Conservation (phyloP, 2,113 vertebrate genomes). For the Ia io region DNA sequence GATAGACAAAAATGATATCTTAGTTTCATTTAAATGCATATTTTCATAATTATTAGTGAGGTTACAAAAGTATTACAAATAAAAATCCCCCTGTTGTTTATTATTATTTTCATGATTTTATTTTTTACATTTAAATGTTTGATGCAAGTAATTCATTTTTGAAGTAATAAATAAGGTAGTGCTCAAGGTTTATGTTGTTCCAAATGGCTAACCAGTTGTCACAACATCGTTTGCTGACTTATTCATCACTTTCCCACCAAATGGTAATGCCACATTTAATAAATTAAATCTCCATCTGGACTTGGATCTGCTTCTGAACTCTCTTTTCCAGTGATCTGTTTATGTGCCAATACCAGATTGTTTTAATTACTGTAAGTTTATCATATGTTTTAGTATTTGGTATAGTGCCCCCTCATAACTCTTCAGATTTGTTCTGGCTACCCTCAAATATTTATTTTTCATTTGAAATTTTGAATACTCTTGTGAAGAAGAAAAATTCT, state of each 20-base stretch:
- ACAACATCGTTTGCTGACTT: neutral
- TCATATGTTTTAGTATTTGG: neutral
- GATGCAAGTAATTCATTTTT: conserved; percentile 34
- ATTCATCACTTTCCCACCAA: neutral
- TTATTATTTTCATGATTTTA: conserved; percentile 22
- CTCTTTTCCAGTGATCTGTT: neutral
- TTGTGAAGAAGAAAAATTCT: neutral
- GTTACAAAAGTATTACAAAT: neutral
- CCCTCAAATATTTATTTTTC: conserved; percentile 18
- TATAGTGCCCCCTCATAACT: neutral
- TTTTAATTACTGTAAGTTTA: conserved; percentile 45
- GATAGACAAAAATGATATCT: neutral
- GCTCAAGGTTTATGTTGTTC: conserved; percentile 31
- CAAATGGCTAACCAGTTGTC: neutral
- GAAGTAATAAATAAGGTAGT: conserved; percentile 4
- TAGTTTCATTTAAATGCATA: neutral
- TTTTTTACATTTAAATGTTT: conserved; percentile 46
- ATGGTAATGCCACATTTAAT: neutral
- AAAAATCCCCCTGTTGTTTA: neutral
- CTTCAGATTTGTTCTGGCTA: neutral
- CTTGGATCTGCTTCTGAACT: neutral
- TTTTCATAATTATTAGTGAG: conserved; percentile 28
- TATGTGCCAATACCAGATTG: neutral
- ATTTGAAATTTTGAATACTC: neutral
- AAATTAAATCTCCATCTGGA: conserved; percentile 30